phyloP scores from a whole-genome alignment of 2,113 vertebrate species.

The Willisornis vidua region DNA sequence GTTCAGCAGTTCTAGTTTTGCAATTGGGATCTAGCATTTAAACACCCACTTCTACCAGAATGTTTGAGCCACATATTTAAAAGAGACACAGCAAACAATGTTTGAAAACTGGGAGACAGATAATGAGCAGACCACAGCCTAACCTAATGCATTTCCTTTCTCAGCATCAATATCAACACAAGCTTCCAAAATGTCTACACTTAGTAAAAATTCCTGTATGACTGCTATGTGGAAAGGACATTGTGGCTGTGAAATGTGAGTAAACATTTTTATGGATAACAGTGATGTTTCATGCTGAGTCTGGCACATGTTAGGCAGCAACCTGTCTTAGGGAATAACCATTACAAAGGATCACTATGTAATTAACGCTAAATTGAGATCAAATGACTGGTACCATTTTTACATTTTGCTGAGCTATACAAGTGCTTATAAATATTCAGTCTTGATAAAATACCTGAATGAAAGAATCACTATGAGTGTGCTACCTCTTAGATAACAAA shows the following conservation, averaged over 20 bases:
- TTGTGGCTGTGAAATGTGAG: background rate
- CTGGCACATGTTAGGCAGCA: background rate
- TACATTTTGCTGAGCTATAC: background rate
- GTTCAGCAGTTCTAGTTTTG: background rate
- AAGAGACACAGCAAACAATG: background rate
- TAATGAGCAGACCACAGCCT: background rate
- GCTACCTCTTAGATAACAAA: background rate
- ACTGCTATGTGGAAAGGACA: background rate
- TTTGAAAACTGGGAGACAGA: background rate
- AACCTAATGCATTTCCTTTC: background rate
- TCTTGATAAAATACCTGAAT: constrained; percentile 4
- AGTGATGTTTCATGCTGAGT: background rate
- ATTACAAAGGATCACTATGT: background rate
- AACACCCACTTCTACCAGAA: background rate
- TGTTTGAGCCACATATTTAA: background rate
- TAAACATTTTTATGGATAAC: background rate
- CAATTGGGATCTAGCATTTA: background rate
- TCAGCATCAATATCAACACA: background rate
- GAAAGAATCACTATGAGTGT: background rate
- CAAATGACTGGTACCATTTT: background rate
- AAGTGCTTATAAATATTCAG: background rate
- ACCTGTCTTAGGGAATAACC: background rate
- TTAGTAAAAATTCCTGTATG: background rate
- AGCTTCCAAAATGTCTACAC: background rate
- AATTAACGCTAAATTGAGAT: background rate